A percentile compares a stretch with the other conserved stretches of the same genome.
These are phyloP conservation scores for Drosophila formosana DNA, from an alignment of 2,888 invertebrate genomes.

Conservation along the genomic window DNA sequence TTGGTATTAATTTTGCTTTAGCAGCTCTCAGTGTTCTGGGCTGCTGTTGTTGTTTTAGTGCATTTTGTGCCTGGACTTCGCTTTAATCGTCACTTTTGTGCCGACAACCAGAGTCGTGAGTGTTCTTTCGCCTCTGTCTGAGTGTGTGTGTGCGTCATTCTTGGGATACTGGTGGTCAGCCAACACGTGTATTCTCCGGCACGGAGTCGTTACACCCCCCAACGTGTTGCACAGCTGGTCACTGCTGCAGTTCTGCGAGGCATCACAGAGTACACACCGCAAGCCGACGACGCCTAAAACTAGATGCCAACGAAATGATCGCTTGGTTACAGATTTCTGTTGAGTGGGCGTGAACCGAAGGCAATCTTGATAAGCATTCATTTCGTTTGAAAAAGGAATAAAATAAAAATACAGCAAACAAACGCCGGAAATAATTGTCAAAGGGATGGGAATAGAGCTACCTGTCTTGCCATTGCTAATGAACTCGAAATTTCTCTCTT, in stretches of 20 bases:
- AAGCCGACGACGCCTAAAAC: slow-evolving; percentile 56
- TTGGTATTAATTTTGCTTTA: slow-evolving; percentile 71
- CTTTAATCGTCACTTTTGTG: slow-evolving; percentile 79
- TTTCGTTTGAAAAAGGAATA: slow-evolving; percentile 42
- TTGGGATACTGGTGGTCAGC: slow-evolving; percentile 50
- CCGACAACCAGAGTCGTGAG: slow-evolving; percentile 65
- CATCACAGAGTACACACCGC: slow-evolving; percentile 70
- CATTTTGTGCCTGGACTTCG: slow-evolving; percentile 30
- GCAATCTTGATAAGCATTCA: slow-evolving; percentile 69
- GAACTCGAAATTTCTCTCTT: slow-evolving; percentile 39
- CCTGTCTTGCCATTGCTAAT: slow-evolving; percentile 71
- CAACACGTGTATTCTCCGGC: slow-evolving; percentile 69
- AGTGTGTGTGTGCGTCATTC: slow-evolving; percentile 30
- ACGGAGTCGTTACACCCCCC: slow-evolving; percentile 57
- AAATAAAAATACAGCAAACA: slow-evolving; percentile 5
- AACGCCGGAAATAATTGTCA: slow-evolving; percentile 79
- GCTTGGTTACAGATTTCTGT: slow-evolving; percentile 49
- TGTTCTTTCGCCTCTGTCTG: background rate
- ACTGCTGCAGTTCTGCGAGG: slow-evolving; percentile 21
- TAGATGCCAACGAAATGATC: slow-evolving; percentile 77
- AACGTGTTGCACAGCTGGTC: slow-evolving; percentile 70
- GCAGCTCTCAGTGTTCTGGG: slow-evolving; percentile 34
- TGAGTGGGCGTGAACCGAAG: slow-evolving; percentile 62
- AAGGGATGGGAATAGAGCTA: slow-evolving; percentile 52
- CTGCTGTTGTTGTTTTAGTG: slow-evolving; percentile 36